A percentile compares a stretch with the other conserved stretches of the same genome.
phyloP scores from a whole-genome alignment of 2,797 vertebrate species.

The Cryptoblepharus egeriae region DNA sequence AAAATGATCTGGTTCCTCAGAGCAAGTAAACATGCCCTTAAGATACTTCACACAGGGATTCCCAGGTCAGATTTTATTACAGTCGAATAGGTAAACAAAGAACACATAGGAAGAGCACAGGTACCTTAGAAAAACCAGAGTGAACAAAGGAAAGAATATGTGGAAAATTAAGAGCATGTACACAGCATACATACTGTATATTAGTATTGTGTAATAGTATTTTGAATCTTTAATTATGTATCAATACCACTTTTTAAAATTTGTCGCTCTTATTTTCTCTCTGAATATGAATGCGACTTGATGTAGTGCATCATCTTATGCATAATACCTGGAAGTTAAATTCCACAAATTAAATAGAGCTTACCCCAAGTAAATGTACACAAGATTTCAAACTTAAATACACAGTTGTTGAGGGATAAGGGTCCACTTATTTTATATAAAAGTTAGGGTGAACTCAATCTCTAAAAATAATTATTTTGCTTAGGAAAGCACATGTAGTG shows the following conservation, averaged over 20 bases:
- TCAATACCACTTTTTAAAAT: not conserved
- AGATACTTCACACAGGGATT: not conserved
- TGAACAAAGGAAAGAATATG: not conserved
- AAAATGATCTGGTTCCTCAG: not conserved
- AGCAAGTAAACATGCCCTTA: not conserved
- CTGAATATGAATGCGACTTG: not conserved
- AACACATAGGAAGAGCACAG: not conserved
- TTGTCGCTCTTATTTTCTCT: not conserved
- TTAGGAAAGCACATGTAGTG: not conserved
- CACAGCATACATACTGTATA: not conserved
- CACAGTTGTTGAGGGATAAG: not conserved
- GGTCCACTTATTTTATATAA: not conserved
- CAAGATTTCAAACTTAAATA: not conserved
- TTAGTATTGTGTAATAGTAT: too few relatives aligned
- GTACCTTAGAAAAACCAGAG: not conserved
- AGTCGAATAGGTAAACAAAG: not conserved
- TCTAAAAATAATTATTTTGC: not conserved
- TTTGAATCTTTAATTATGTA: not conserved
- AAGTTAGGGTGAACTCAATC: not conserved
- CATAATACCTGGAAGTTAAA: not conserved
- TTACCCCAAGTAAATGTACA: not conserved
- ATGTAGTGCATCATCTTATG: not conserved
- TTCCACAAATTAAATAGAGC: not conserved
- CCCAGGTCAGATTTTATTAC: slow-evolving; percentile 11
- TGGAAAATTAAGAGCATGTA: not conserved